phyloP scores from a whole-genome alignment of 2,113 vertebrate genomes.

The Cyphomyrus discorhynchus region DNA sequence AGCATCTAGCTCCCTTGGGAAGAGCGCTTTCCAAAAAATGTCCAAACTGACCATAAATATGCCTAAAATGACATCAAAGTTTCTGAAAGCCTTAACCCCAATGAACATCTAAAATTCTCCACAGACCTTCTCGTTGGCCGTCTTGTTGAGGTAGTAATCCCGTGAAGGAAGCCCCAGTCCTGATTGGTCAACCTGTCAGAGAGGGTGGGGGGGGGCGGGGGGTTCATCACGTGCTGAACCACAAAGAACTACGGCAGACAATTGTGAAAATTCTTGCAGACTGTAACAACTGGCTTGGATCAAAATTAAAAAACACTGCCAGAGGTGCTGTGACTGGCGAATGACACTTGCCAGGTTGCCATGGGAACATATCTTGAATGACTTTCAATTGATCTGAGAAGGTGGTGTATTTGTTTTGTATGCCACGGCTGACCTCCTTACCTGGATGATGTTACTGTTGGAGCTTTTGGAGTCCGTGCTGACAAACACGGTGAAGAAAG shows the following conservation, averaged over 20 bases:
- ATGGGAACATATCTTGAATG: neutral
- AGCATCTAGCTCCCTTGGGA: neutral
- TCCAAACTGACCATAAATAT: constrained; percentile 7
- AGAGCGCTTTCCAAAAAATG: neutral
- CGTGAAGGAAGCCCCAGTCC: constrained; percentile 83
- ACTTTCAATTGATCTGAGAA: neutral
- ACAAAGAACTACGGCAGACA: neutral
- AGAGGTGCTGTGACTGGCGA: neutral
- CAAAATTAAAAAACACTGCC: neutral
- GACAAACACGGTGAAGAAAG: constrained; percentile 89
- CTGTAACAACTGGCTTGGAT: neutral
- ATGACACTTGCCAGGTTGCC: neutral
- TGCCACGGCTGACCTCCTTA: constrained; percentile 38
- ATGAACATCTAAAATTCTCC: neutral
- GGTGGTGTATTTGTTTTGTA: too few species aligned
- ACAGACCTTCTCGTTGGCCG: constrained; percentile 83
- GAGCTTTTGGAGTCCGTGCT: constrained; percentile 92
- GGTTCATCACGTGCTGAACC: constrained; percentile 9
- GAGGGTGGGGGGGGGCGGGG: constrained; percentile 1
- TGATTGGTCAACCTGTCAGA: constrained; percentile 79
- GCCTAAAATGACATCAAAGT: neutral
- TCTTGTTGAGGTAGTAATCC: constrained; percentile 96
- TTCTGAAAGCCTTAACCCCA: neutral
- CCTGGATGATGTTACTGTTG: constrained; percentile 93
- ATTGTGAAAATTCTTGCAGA: neutral